Conservation (phyloP, 1,140 invertebrate species). For the Epicauta chinensis region DNA sequence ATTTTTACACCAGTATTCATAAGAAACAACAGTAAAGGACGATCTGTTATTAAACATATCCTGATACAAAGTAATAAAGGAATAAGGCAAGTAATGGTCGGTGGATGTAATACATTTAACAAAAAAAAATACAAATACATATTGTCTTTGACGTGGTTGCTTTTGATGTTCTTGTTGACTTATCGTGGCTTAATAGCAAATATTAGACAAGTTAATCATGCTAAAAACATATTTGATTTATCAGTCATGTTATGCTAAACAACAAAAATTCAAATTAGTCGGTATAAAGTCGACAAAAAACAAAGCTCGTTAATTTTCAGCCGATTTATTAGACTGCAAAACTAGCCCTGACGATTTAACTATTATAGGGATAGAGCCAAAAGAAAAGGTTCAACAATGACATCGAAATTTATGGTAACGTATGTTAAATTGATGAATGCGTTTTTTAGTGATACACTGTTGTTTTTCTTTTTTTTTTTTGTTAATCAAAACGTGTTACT, state of each 20-base stretch:
- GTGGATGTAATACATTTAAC: conserved; percentile 3
- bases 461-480: no score
- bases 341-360: no score
- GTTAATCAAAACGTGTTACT: background rate
- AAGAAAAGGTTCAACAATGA: no score
- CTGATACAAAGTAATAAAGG: conserved; percentile 11
- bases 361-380: no score
- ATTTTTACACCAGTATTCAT: conserved; percentile 14
- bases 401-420: conserved; percentile 1
- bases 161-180: conserved; percentile 10
- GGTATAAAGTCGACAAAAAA: no score
- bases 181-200: background rate
- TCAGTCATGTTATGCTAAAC: no score
- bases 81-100: conserved; percentile 6
- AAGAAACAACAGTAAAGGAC: conserved; percentile 11
- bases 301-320: no score
- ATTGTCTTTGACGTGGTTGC: conserved; percentile 6
- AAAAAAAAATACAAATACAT: conserved; percentile 1
- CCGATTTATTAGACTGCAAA: no score
- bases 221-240: no score
- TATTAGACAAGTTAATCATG: no score
- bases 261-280: no score
- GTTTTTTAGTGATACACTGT: no score
- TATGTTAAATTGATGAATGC: conserved; percentile 3
- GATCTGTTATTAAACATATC: conserved; percentile 12